These are phyloP conservation scores for Synaphobranchus kaupii DNA, from an alignment of 2,797 vertebrate genomes.

Conservation along the genomic window DNA sequence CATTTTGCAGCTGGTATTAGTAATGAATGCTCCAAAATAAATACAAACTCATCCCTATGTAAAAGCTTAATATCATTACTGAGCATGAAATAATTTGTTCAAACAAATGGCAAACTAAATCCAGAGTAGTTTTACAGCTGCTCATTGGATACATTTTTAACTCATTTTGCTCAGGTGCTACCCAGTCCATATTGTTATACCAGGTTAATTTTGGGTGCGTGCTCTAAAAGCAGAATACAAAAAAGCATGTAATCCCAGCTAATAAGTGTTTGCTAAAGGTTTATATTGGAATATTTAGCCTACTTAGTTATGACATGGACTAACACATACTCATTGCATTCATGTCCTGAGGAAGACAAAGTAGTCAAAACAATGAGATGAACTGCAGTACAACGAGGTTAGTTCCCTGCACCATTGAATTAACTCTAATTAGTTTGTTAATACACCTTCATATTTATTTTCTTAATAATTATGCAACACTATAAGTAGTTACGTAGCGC, in stretches of 20 bases:
- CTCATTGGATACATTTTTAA: background rate
- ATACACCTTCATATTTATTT: background rate
- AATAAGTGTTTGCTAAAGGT: background rate
- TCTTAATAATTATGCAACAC: background rate
- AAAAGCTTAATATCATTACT: background rate
- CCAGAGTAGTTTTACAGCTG: background rate
- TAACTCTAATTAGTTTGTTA: background rate
- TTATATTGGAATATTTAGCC: background rate
- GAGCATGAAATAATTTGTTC: background rate
- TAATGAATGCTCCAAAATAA: constrained; percentile 11
- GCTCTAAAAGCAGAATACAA: background rate
- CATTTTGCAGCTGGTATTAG: constrained; percentile 4
- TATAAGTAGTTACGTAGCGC: background rate
- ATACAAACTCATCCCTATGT: background rate
- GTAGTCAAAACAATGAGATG: background rate
- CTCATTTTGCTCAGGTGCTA: background rate
- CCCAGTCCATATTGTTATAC: background rate
- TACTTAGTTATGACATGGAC: background rate
- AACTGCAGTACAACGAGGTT: background rate
- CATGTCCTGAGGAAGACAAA: background rate
- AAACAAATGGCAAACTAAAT: background rate
- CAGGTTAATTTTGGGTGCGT: background rate
- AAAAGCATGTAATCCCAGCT: background rate
- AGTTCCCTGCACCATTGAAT: background rate
- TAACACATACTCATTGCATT: background rate